These are phyloP conservation scores for Mormyrus proboscirostris DNA, from an alignment of 2,797 vertebrate species.

Conservation along the genomic window DNA sequence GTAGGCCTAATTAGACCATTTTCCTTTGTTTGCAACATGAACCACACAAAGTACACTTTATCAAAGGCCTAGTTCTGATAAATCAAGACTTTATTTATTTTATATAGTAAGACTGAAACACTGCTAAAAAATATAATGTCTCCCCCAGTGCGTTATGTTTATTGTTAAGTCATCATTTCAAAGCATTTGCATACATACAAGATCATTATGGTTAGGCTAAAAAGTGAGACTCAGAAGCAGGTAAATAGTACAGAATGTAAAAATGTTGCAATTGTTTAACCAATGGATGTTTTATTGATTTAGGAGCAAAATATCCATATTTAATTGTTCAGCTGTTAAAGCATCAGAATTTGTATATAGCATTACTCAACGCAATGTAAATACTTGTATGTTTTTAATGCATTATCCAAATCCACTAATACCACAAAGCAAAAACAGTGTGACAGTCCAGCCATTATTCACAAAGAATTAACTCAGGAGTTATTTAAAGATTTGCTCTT, in stretches of 20 bases:
- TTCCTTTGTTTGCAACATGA: neutral
- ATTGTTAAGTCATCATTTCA: neutral
- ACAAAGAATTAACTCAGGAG: slow-evolving; percentile 47
- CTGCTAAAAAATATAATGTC: neutral
- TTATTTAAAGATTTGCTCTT: slow-evolving; percentile 44
- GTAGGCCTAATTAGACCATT: neutral
- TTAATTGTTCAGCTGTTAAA: slow-evolving; percentile 30
- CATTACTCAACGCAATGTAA: slow-evolving; percentile 25
- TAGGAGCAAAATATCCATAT: slow-evolving; percentile 27
- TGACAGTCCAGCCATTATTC: slow-evolving; percentile 40
- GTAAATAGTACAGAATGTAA: neutral
- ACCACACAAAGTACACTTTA: neutral
- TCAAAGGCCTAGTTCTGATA: neutral
- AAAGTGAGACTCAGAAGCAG: neutral
- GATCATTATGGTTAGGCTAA: neutral
- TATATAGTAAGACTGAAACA: neutral
- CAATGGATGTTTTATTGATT: neutral
- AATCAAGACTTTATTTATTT: neutral
- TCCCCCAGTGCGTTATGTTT: neutral
- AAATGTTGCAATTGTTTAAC: neutral
- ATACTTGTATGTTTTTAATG: slow-evolving; percentile 7
- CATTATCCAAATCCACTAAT: slow-evolving; percentile 4
- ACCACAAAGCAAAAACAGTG: slow-evolving; percentile 12
- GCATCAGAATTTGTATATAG: slow-evolving; percentile 4
- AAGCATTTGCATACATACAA: neutral